Base-by-base conservation (phyloP, 2,113 vertebrate genomes). In the Hippocampus barbouri region DNA sequence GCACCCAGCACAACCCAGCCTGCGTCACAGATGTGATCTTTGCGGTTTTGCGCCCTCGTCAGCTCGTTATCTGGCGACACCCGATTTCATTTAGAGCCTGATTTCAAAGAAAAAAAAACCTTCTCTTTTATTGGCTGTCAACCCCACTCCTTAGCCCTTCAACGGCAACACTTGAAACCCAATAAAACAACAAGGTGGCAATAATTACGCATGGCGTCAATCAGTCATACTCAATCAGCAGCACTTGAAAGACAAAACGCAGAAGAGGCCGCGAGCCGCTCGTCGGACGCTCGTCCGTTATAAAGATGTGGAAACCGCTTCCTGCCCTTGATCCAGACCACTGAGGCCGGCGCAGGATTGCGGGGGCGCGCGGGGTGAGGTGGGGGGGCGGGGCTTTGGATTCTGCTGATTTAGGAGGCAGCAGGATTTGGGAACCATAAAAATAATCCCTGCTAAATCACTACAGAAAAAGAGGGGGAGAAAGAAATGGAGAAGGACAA, bases 11-110 rank as follows among this genome's bases (percentile, higher is more conserved):
- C 34, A 38, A 38, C 34, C 34, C 34, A 38, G 34, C 34, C 43
- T 88, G 86, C 57, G 53, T 70, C 57, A 66, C 89, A 90, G 80
- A 83, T 89, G 91, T 87, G 78, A 69, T 74, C 72, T 75, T 51
- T 74, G 79, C 77, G 78, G 79, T 86, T 88, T 87, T 78, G 56
- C 78, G 71, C 79, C 72, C 72, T 84, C 82, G 84, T 89, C 53
- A 4, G 21, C 78, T 80, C 72, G 73, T 85, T 70, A 82, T 90
- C 83, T 85, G 78, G 66, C 68, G 74, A 70, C 75, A 81, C 54
- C 51, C 84, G 77, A 79, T 84, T 80, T 83, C 73, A 84, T 74
- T 84, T 82, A 70, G 61, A 73, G 11, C 27, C 8, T 4, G 27
- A 61, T 61, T 30, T 15, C 34, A 59, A 59, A 15, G 15, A 57